A percentile compares a stretch with the other conserved stretches of the same genome.
Evolutionary conservation across 2,888 invertebrate species (phyloP).

Genomic region (Eulithis testata): DNA sequence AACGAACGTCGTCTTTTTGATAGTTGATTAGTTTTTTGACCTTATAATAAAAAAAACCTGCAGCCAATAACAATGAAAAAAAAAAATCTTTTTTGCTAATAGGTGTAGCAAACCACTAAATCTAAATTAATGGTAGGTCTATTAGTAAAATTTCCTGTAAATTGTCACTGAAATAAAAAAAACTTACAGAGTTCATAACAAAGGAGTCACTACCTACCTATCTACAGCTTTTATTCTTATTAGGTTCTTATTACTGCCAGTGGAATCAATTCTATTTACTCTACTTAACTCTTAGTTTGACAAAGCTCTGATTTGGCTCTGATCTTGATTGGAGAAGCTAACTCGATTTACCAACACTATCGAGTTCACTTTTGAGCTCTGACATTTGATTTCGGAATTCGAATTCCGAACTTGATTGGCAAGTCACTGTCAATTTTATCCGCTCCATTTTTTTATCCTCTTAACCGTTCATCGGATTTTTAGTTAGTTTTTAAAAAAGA

Average conservation of each 20-base stretch:
- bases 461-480: not conserved
- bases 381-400: slow-evolving; percentile 22
- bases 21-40: no score
- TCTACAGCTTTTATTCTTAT: not conserved
- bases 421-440: slow-evolving; percentile 16
- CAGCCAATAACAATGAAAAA: no score
- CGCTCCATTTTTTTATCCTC: slow-evolving; percentile 4
- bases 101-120: no score
- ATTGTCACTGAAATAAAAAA: no score
- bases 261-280: not conserved
- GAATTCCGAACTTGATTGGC: slow-evolving; percentile 21
- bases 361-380: slow-evolving; percentile 42
- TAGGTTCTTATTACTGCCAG: not conserved
- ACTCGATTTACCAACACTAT: slow-evolving; percentile 21
- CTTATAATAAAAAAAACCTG: no score
- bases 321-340: slow-evolving; percentile 21
- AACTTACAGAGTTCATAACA: no score
- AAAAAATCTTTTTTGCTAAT: no score
- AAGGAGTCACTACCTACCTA: no score
- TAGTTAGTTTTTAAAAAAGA: not conserved
- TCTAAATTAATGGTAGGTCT: no score
- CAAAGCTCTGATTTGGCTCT: slow-evolving; percentile 4
- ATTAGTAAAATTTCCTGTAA: no score
- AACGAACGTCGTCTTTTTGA: no score
- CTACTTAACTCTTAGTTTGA: slow-evolving; percentile 1